Evolutionary conservation across 2,113 vertebrate genomes (phyloP), one percentile per base, ranked within the genome.

Genomic region (Strigops habroptila): DNA sequence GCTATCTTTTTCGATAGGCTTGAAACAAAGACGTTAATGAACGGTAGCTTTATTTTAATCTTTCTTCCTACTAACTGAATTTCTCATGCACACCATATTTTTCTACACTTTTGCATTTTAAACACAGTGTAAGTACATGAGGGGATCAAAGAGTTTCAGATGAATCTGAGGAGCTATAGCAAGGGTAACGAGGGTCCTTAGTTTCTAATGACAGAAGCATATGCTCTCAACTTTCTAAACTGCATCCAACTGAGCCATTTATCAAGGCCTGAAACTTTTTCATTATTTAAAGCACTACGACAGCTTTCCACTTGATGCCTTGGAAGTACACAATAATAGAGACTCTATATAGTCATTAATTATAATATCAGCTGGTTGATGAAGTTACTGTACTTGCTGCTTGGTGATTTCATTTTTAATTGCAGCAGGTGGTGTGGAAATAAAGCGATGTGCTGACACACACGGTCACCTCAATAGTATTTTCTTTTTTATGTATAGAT

Each of bases 141-240:
- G 52, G 69, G 91, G 87, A 95, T 92, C 82, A 97, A 86, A 93
- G 90, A 94, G 57, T 92, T 97, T 96, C 91, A 96, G 92, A 91
- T 88, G 93, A 95, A 95, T 97, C 94, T 97, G 96, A 97, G 94
- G 94, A 96, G 91, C 91, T 95, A 92, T 91, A 96, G 93, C 95
- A 96, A 96, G 90, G 97, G 93, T 97, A 97, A 97, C 87, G 49
- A 97, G 92, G 88, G 89, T 96, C 84, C 86, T 94, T 82, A 77
- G 91, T 93, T 97, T 92, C 93, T 95, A 94, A 89, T 94, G 77
- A 94, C 60, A 96, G 87, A 96, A 96, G 86, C 90, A 95, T 93
- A 96, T 95, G 97, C 93, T 94, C 94, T 96, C 95, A 97, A 95
- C 94, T 97, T 97, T 94, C 85, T 94, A 90, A 96, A 97, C 91